Evolutionary conservation across 2,888 invertebrate genomes (phyloP).

Genomic region (Noctua janthina): DNA sequence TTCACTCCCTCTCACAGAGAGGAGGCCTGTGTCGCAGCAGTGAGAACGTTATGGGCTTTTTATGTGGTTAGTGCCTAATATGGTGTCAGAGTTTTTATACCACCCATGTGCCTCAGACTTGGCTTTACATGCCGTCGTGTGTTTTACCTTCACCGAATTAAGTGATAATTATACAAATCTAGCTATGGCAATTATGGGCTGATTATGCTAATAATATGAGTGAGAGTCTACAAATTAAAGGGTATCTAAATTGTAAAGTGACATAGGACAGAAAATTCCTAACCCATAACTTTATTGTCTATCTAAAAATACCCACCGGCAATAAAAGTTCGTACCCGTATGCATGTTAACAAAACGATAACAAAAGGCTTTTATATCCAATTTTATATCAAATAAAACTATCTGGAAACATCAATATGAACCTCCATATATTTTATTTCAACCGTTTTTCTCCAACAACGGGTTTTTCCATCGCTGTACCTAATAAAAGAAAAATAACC

Average conservation of each 20-base stretch:
- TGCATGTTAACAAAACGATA: conserved; percentile 28
- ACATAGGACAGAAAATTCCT: neutral
- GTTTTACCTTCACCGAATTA: too few relatives aligned
- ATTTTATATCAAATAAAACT: conserved; percentile 49
- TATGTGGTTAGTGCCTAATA: too few relatives aligned
- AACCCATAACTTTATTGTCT: neutral
- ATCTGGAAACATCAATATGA: conserved; percentile 27
- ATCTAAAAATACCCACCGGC: neutral
- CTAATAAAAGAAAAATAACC: conserved; percentile 57
- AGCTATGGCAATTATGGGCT: too few relatives aligned
- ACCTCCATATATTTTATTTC: conserved; percentile 46
- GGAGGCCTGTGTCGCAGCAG: too few relatives aligned
- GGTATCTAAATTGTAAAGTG: too few relatives aligned
- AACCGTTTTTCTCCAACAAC: conserved; percentile 31
- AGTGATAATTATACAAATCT: too few relatives aligned
- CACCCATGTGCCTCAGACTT: too few relatives aligned
- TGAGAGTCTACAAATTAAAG: neutral
- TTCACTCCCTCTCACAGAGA: too few relatives aligned
- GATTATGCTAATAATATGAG: neutral
- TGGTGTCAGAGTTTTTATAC: too few relatives aligned
- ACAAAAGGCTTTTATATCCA: conserved; percentile 1
- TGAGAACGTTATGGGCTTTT: too few relatives aligned
- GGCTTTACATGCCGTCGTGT: too few relatives aligned
- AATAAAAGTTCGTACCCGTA: conserved; percentile 12
- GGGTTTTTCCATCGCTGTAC: conserved; percentile 26